phyloP scores from a whole-genome alignment of 1,140 invertebrate species.

The Lordiphosa clarofinis region DNA sequence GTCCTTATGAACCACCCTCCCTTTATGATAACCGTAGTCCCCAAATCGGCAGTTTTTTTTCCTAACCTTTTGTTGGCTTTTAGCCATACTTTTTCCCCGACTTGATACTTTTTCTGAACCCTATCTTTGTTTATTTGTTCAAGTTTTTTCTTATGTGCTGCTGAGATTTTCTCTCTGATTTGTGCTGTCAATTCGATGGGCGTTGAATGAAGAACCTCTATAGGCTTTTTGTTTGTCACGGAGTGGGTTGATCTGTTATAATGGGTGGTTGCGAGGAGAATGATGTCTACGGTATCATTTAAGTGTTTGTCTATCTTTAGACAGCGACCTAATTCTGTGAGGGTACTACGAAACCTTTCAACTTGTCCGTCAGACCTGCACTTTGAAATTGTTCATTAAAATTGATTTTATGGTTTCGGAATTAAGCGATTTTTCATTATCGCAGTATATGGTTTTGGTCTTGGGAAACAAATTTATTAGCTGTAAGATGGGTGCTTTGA shows the following conservation, averaged over 20 bases:
- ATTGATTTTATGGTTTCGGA: too few relatives aligned
- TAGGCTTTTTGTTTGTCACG: constrained; percentile 5
- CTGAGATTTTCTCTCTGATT: constrained; percentile 7
- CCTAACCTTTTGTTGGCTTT: constrained; percentile 4
- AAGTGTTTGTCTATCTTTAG: constrained; percentile 11
- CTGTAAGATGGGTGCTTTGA: constrained; percentile 1
- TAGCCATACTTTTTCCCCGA: constrained; percentile 1
- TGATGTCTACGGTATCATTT: background rate
- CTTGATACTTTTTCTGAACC: background rate
- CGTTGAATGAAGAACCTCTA: constrained; percentile 6
- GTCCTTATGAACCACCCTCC: too few relatives aligned
- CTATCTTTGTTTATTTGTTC: constrained; percentile 2
- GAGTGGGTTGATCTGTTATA: constrained; percentile 16
- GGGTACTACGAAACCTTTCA: constrained; percentile 1
- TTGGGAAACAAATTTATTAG: constrained; percentile 2
- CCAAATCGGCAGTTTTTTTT: constrained; percentile 2
- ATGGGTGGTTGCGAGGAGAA: constrained; percentile 12
- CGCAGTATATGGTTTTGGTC: background rate
- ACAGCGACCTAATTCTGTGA: background rate
- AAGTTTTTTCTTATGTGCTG: constrained; percentile 2
- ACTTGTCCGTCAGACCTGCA: too few relatives aligned
- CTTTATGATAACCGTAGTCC: constrained; percentile 13
- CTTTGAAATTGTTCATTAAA: too few relatives aligned
- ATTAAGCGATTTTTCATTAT: too few relatives aligned
- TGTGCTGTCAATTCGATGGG: background rate